Evolutionary conservation across 2,888 invertebrate species (phyloP), one percentile per base, ranked within the genome.

Genomic region (Altica lythri): DNA sequence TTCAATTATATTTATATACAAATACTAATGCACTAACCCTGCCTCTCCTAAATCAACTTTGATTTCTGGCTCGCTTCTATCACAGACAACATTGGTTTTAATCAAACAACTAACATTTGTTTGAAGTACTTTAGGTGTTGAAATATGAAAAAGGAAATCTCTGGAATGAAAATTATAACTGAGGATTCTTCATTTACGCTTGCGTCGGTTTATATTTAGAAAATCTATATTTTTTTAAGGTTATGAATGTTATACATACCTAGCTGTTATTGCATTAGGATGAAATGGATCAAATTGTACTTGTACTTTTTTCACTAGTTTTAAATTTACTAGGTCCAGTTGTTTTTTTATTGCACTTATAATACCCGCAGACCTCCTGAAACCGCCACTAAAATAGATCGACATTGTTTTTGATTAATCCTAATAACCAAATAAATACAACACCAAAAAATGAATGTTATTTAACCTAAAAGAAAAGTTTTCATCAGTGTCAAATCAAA

Each of bases 231-330:
- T 37, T 48, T 47, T 22, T 47, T 58, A 38, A 64, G 66, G 68
- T 70, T 69, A 63, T 59, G 54, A 61, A 48, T 55, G 19, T 34
- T 13, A 34, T 50, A 59, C 69, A 70, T 72, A 82, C 82, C 81
- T 79, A 57, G 80, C 80, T 40, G 79, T 81, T 57, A 77, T 79
- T 52, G 86, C 86, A 76, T 86, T 86, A 66, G 85, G 80, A 65
- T 85, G 82, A 75, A 93, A 93, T 2, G 94, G 93, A 78, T 94
- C 93, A 71, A 93, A 92, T 76, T 86, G 85, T 45, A 92, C 83
- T 45, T 84, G 83, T 55, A 94, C 83, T 75, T 84, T 83, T 68
- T 88, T 87, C 0, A 90, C 88, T 34, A 90, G 90, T 73, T 89
- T 89, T 54, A 93, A 79, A 79, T 88, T 90, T 6, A 93, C 75